phyloP scores from a whole-genome alignment of 1,140 invertebrate species.

The Eurosta solidaginis region DNA sequence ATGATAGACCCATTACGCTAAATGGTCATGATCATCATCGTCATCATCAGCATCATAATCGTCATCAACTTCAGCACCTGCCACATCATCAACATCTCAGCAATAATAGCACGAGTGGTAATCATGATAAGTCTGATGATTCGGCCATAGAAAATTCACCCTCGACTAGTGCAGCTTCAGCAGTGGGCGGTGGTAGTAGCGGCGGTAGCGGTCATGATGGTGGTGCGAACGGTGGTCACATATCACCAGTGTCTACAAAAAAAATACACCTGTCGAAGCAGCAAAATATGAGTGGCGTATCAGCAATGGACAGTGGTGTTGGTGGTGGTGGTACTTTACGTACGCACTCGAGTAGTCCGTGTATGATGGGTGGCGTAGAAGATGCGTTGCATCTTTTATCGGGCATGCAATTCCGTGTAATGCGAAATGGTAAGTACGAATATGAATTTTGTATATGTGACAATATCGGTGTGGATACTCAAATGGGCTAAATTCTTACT shows the following conservation, averaged over 20 bases:
- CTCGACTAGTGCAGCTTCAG: constrained; percentile 45
- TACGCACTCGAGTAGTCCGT: background rate
- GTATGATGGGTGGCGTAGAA: constrained; percentile 39
- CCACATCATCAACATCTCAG: constrained; percentile 29
- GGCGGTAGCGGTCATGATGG: background rate
- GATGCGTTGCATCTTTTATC: constrained; percentile 51
- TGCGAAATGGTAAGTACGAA: constrained; percentile 74
- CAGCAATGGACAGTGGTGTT: background rate
- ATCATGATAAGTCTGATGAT: constrained; percentile 55
- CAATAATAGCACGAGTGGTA: constrained; percentile 28
- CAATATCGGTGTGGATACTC: background rate
- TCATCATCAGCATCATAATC: constrained; percentile 30
- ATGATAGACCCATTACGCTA: constrained; percentile 26
- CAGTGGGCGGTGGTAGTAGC: constrained; percentile 42
- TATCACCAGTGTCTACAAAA: constrained; percentile 53
- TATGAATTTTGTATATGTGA: background rate
- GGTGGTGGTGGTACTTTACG: constrained; percentile 25
- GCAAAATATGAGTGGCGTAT: constrained; percentile 46
- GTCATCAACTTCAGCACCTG: constrained; percentile 35
- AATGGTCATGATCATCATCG: constrained; percentile 41
- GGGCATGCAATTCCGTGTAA: constrained; percentile 87
- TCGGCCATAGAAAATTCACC: constrained; percentile 57
- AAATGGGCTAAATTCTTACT: background rate
- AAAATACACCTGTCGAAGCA: constrained; percentile 46
- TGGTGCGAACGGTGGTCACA: constrained; percentile 42